Evolutionary conservation across 2,888 invertebrate species (phyloP), one percentile per base, ranked within the genome.

Genomic region (Anthrax anthrax): DNA sequence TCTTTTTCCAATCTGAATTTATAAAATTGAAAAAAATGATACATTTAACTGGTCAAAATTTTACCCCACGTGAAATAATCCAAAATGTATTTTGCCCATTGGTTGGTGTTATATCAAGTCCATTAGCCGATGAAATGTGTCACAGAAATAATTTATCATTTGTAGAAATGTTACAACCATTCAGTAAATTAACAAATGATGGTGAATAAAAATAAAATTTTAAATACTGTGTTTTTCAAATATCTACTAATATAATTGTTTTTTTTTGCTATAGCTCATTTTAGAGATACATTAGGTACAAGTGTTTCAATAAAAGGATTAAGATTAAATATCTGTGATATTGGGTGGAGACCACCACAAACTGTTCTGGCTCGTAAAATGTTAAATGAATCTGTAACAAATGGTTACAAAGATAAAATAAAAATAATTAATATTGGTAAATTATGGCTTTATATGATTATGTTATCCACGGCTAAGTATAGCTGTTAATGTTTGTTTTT

Each of bases 81-180:
- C 84, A 85, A 68, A 83, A 81, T 67, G 81, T 88, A 38, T 95
- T 94, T 70, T 87, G 87, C 40, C 94, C 95, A 1, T 77, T 86
- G 65, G 76, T 95, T 53, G 92, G 90, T 42, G 84, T 89, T 19
- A 71, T 92, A 54, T 82, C 84, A 60, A 90, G 89, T 59, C 72
- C 79, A 38, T 77, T 80, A 64, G 94, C 89, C 13, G 89, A 92
- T 58, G 76, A 79, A 59, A 72, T 85, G 47, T 89, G 92, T 60
- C 80, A 81, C 55, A 91, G 90, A 63, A 95, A 94, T 68, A 90
- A 92, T 70, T 72, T 96, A 51, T 80, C 84, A 34, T 90, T 95
- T 62, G 81, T 84, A 45, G 91, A 95, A 70, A 69, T 96, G 51
- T 70, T 95, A 45, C 90, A 91, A 63, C 95, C 95, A 1, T 96